Evolutionary conservation across 2,888 invertebrate species (phyloP).

Genomic region (Coelinius sp.): DNA sequence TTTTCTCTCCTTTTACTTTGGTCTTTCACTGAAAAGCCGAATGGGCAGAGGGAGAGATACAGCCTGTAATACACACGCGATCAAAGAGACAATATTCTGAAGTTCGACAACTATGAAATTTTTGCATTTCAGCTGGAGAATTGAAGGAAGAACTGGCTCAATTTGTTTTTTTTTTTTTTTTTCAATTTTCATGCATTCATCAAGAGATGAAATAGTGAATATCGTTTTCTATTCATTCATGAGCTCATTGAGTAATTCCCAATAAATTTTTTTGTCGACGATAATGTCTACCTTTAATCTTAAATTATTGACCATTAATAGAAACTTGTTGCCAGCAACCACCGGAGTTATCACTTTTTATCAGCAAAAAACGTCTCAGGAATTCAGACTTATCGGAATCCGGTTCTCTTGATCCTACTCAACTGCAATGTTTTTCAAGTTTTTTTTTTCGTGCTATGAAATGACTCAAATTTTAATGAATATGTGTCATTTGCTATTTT

Average conservation of each 20-base stretch:
- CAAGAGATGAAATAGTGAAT: neutral
- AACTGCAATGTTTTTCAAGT: neutral
- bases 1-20: neutral
- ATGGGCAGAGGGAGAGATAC: neutral
- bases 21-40: constrained; percentile 2
- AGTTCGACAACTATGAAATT: neutral
- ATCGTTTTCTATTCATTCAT: neutral
- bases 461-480: neutral
- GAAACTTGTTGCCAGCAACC: neutral
- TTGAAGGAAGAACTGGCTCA: neutral
- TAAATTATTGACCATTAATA: neutral
- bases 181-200: neutral
- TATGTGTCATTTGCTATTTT: neutral
- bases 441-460: neutral
- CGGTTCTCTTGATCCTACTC: neutral
- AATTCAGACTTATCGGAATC: neutral
- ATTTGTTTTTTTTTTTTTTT: neutral
- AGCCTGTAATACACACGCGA: constrained; percentile 13
- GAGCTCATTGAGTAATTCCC: neutral
- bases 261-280: neutral
- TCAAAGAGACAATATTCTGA: neutral
- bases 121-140: neutral
- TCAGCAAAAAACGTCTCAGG: neutral
- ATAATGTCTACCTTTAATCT: constrained; percentile 3
- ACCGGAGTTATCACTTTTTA: neutral